phyloP scores from a whole-genome alignment of 2,888 invertebrate species.

The Tipula lateralis region DNA sequence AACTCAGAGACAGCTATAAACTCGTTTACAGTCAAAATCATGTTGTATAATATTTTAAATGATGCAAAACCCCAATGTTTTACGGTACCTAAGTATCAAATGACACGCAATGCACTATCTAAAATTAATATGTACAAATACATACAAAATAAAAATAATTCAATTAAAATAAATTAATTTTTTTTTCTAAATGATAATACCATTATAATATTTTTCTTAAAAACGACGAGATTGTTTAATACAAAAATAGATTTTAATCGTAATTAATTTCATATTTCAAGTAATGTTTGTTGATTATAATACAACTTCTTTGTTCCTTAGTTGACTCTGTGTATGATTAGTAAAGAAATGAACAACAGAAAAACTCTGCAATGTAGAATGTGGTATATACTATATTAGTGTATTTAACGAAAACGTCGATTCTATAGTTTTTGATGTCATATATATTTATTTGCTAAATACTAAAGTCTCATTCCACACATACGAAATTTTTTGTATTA shows the following conservation, averaged over 20 bases:
- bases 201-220: background rate
- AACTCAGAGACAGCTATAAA: too few relatives aligned
- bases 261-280: background rate
- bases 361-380: background rate
- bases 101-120: background rate
- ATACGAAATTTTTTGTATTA: background rate
- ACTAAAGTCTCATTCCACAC: background rate
- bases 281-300: background rate
- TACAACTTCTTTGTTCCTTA: background rate
- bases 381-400: background rate
- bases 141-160: background rate
- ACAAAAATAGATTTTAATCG: conserved; percentile 2
- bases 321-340: background rate
- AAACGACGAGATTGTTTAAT: background rate
- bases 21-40: too few relatives aligned
- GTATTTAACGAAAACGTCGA: background rate
- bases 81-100: background rate
- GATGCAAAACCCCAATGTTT: background rate
- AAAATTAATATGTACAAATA: background rate
- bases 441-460: background rate
- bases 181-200: background rate
- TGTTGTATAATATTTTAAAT: too few relatives aligned
- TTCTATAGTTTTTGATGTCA: background rate
- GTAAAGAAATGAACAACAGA: background rate
- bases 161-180: background rate